phyloP scores from a whole-genome alignment of 1,140 invertebrate genomes.

The Pinna nobilis region DNA sequence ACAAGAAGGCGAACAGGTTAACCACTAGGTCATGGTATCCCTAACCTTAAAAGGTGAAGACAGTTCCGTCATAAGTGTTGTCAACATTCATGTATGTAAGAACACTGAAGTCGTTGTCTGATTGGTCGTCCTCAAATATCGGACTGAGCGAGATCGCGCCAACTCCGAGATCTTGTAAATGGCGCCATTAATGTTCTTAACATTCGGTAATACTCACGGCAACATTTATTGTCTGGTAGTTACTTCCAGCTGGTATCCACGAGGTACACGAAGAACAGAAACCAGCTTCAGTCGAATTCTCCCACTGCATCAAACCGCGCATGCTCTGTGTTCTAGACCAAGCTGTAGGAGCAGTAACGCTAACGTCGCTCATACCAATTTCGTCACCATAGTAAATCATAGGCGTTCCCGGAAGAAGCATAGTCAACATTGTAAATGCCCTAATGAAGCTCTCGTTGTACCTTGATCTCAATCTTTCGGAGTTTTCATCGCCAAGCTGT shows the following conservation, averaged over 20 bases:
- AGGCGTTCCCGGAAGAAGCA: conserved; percentile 61
- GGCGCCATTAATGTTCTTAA: no score
- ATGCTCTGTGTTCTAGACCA: conserved; percentile 37
- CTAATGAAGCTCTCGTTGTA: conserved; percentile 38
- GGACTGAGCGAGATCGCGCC: conserved; percentile 84
- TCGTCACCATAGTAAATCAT: conserved; percentile 66
- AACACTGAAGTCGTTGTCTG: conserved; percentile 83
- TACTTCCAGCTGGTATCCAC: conserved; percentile 81
- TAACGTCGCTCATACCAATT: conserved; percentile 49
- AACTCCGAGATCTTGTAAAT: conserved; percentile 80
- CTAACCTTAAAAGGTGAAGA: no score
- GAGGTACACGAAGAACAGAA: conserved; percentile 71
- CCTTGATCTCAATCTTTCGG: conserved; percentile 43
- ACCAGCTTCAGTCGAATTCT: conserved; percentile 78
- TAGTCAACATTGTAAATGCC: conserved; percentile 48
- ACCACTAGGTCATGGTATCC: no score
- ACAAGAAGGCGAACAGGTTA: no score
- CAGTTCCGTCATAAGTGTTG: neutral
- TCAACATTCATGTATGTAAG: conserved; percentile 83
- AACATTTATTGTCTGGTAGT: conserved; percentile 71
- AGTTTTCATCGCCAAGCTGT: conserved; percentile 54
- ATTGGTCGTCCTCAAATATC: conserved; percentile 79
- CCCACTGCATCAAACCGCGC: conserved; percentile 87
- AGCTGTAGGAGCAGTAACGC: neutral
- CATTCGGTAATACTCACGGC: no score